Evolutionary conservation across 1,140 invertebrate species (phyloP).

Genomic region (Chironomus tepperi): DNA sequence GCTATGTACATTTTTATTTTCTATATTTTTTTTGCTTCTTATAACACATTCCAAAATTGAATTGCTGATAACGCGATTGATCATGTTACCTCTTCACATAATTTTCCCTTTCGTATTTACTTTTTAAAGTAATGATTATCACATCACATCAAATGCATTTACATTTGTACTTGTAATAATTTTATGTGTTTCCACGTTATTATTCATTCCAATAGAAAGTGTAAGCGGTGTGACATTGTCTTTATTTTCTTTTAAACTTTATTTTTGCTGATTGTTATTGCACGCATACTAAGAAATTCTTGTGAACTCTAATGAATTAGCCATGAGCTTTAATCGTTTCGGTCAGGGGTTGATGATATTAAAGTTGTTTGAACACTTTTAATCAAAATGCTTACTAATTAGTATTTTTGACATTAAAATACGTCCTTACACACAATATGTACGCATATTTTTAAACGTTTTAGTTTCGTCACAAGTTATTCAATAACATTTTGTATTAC

Average conservation of each 20-base stretch:
- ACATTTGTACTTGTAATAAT: not conserved
- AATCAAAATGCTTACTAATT: no score
- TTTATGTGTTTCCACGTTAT: not conserved
- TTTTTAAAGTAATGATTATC: constrained; percentile 14
- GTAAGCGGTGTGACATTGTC: not conserved
- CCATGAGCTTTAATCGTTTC: no score
- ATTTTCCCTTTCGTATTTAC: not conserved
- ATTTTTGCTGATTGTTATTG: no score
- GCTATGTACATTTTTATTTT: not conserved
- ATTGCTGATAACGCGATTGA: constrained; percentile 12
- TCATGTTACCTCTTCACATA: constrained; percentile 13
- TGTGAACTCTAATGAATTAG: no score
- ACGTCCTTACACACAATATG: no score
- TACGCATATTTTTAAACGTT: no score
- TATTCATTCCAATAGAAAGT: not conserved
- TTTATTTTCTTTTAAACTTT: not conserved
- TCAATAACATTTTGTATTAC: no score
- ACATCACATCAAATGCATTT: not conserved
- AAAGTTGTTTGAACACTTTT: no score
- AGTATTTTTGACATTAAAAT: no score
- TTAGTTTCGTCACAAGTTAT: no score
- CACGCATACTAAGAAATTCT: no score
- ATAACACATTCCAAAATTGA: constrained; percentile 17
- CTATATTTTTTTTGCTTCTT: constrained; percentile 12
- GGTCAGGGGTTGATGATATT: no score